Evolutionary conservation across 2,113 vertebrate genomes (phyloP).

Genomic region (Hippocampus abdominalis): DNA sequence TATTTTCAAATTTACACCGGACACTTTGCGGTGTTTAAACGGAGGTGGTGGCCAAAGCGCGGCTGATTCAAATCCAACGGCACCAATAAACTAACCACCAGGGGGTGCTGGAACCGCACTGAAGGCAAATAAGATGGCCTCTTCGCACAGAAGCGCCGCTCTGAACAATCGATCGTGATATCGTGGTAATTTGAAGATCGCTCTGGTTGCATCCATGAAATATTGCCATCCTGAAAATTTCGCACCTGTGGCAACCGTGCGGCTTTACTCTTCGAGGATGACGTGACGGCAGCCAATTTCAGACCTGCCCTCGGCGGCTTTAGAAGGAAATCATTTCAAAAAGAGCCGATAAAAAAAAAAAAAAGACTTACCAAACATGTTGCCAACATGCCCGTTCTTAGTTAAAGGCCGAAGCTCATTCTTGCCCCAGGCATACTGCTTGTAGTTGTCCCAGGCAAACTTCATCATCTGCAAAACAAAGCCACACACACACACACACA

Average conservation of each 20-base stretch:
- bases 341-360: neutral
- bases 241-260: conserved; percentile 1
- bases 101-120: too few species aligned
- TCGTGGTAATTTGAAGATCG: too few species aligned
- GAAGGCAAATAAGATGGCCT: too few species aligned
- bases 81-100: too few species aligned
- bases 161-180: too few species aligned
- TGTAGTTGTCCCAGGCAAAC: conserved; percentile 97
- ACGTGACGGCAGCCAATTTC: conserved; percentile 74
- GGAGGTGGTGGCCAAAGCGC: too few species aligned
- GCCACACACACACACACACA: conserved; percentile 6
- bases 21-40: too few species aligned
- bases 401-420: conserved; percentile 93
- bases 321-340: neutral
- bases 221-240: neutral
- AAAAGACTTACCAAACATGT: conserved; percentile 91
- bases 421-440: conserved; percentile 85
- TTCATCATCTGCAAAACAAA: conserved; percentile 89
- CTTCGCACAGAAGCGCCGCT: too few species aligned
- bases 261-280: conserved; percentile 68
- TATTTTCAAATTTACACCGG: too few species aligned
- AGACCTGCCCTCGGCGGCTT: conserved; percentile 63
- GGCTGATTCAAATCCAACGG: too few species aligned
- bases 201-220: too few species aligned
- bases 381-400: conserved; percentile 87